Base-by-base conservation (phyloP, 2,113 vertebrate genomes). In the Halichoeres trimaculatus region DNA sequence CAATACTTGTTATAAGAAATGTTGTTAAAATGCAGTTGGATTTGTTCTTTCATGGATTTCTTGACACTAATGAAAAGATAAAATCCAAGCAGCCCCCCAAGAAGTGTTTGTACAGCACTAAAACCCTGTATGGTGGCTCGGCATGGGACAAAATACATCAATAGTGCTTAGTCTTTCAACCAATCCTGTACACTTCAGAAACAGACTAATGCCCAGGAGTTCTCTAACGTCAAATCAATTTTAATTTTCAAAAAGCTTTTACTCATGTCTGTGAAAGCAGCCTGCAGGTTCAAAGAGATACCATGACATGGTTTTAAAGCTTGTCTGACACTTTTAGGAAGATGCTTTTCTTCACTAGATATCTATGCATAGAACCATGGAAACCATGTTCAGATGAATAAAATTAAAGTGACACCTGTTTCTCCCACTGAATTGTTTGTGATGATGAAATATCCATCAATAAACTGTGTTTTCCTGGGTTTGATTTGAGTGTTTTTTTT, bases 201-300 rank as follows among this genome's bases (percentile, higher is more conserved):
- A 54, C 56, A 55, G 83, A 88, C 73, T 73, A 78, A 88, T 87
- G 70, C 48, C 52, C 56, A 60, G 12, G 68, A 74, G 76, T 65
- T 62, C 54, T 23, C 71, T 85, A 85, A 91, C 87, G 79, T 87
- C 79, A 83, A 91, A 89, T 91, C 88, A 89, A 90, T 90, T 90
- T 83, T 85, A 83, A 90, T 91, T 88, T 87, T 70, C 76, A 75
- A 77, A 63, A 36, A 62, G 81, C 74, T 69, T 81, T 83, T 87
- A 85, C 78, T 81, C 85, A 74, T 83, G 81, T 76, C 78, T 64
- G 55, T 68, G 64, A 81, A 76, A 70, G 68, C 54, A 74, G 73
- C 69, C 71, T 70, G 51, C 40, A 74, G 70, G 57, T 76, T 80
- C 62, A 65, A 71, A 75, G 55, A 73, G 56, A 75, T 20, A 23